phyloP scores from a whole-genome alignment of 2,888 invertebrate genomes.

The Alentia gelatinosa region DNA sequence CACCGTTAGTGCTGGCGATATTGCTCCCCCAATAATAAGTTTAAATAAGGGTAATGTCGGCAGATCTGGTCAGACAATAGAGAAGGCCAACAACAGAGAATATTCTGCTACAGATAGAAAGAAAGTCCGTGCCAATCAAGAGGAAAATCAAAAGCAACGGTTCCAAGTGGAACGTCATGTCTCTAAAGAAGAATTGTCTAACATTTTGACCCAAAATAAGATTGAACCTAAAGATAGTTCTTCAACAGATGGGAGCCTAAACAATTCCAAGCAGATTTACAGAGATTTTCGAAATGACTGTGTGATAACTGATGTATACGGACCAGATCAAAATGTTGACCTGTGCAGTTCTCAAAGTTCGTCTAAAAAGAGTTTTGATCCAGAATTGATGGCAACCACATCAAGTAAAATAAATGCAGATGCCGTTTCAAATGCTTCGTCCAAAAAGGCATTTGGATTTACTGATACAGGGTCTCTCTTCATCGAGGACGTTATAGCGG shows the following conservation, averaged over 20 bases:
- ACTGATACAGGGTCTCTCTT: slow-evolving; percentile 35
- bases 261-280: neutral
- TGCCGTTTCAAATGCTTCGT: neutral
- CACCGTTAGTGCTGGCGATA: neutral
- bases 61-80: too few relatives aligned
- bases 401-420: slow-evolving; percentile 28
- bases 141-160: neutral
- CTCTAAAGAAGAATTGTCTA: neutral
- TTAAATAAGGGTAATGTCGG: too few relatives aligned
- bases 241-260: neutral
- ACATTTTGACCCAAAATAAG: neutral
- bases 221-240: slow-evolving; percentile 1
- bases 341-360: neutral
- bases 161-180: slow-evolving; percentile 37
- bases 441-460: neutral
- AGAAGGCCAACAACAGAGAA: neutral
- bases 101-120: neutral
- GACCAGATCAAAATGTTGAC: neutral
- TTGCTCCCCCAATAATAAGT: neutral
- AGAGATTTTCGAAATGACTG: slow-evolving; percentile 17
- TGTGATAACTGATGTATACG: slow-evolving; percentile 11
- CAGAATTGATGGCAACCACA: slow-evolving; percentile 14
- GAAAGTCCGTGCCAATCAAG: neutral
- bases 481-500: slow-evolving; percentile 33
- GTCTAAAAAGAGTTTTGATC: slow-evolving; percentile 6